Base-by-base conservation (phyloP, 2,888 invertebrate genomes). In the Drosophila heteroneura region DNA sequence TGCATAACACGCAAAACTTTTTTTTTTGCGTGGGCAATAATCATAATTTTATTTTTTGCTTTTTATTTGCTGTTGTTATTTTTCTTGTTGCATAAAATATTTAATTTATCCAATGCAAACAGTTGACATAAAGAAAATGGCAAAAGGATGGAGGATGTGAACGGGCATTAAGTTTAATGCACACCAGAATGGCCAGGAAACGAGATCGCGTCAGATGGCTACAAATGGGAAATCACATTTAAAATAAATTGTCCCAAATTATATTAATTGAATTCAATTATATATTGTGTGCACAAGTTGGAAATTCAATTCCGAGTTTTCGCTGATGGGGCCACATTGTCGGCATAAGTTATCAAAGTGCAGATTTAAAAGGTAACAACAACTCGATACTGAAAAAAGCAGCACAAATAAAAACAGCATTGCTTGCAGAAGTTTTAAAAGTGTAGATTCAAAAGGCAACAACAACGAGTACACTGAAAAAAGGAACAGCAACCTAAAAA, bases 241-340 rank as follows among this genome's bases (percentile, higher is more conserved):
- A 76, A 76, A 89, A 77, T 76, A 74, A 86, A 79, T 82, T 82
- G 74, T 37, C 67, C 74, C 67, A 75, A 86, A 86, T 89, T 70
- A 74, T 62, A 68, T 71, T 67, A 89, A 89, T 82, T 86, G 76
- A 83, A 89, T 86, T 82, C 69, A 82, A 86, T 85, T 85, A 79
- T 62, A 61, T 57, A 51, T 56, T 65, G 28, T 39, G 60, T 59
- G 57, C 68, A 64, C 63, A 70, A 57, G 71, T 62, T 60, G 62
- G 63, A 73, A 82, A 83, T 81, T 74, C 78, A 81, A 81, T 80
- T 79, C 77, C 51, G 49, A 35, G 59, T 67, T 47, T 35, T 49
- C 12, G 5, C 26, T 19, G 32, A 54, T 26, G 61, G 33, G 39
- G 33, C 47, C 22, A 68, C 51, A 69, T 41, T 69, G 39, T 9